A percentile compares a stretch with the other conserved stretches of the same genome.
Conservation (phyloP, 1,140 invertebrate genomes). For the Portunus trituberculatus region DNA sequence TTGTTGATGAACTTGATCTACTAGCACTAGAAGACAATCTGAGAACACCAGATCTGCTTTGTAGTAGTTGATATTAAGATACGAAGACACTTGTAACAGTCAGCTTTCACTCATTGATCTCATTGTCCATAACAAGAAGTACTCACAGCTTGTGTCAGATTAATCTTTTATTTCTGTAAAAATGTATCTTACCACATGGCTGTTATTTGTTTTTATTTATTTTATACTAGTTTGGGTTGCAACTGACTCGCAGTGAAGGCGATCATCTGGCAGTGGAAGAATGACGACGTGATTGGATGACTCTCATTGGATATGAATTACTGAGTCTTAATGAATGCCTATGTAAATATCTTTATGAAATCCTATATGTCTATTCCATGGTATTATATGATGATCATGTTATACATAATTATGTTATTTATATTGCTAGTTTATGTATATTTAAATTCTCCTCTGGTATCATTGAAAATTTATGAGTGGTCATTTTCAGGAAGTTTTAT, state of each 20-base stretch:
- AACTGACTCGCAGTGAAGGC: slow-evolving; percentile 63
- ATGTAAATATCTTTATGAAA: slow-evolving; percentile 63
- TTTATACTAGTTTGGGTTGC: slow-evolving; percentile 68
- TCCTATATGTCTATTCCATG: slow-evolving; percentile 60
- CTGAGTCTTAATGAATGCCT: slow-evolving; percentile 56
- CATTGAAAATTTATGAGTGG: not conserved
- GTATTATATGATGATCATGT: slow-evolving; percentile 58
- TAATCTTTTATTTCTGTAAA: slow-evolving; percentile 29
- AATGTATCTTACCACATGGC: slow-evolving; percentile 30
- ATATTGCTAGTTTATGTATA: slow-evolving; percentile 57
- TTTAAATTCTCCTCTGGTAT: slow-evolving; percentile 1
- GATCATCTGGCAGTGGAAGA: slow-evolving; percentile 45
- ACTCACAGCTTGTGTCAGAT: slow-evolving; percentile 66
- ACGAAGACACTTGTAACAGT: slow-evolving; percentile 64
- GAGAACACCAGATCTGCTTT: slow-evolving; percentile 67
- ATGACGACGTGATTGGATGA: slow-evolving; percentile 51
- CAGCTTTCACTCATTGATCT: slow-evolving; percentile 74
- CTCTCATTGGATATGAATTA: slow-evolving; percentile 63
- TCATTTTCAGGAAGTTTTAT: not conserved
- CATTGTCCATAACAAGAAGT: slow-evolving; percentile 60
- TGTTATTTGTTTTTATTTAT: slow-evolving; percentile 62
- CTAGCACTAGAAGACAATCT: slow-evolving; percentile 55
- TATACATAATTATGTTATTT: slow-evolving; percentile 51
- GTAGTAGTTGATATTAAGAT: slow-evolving; percentile 52
- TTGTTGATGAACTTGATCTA: slow-evolving; percentile 66